Evolutionary conservation across 2,888 invertebrate genomes (phyloP), one percentile per base, ranked within the genome.

Genomic region (Seira sanloemensis): DNA sequence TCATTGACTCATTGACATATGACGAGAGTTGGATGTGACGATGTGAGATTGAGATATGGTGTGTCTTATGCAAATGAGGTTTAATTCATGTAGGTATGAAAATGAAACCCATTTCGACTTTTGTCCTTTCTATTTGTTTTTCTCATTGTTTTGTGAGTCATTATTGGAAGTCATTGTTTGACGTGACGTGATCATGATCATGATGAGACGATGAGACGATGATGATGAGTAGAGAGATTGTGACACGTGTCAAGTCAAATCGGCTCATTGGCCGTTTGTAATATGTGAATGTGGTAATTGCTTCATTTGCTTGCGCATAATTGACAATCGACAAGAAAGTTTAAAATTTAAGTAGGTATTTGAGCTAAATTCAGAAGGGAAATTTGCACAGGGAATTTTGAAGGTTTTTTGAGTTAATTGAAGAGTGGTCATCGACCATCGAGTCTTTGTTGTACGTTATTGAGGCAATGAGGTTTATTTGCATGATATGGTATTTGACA

Each of bases 171-270:
- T 50, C 50, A 50, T 50, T 50, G 12, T 16, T n/a, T n/a, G 1
- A 7, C n/a, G 16, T n/a, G 1, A 7, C n/a, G 16, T 16, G n/a
- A 50, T 50, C n/a, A 50, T 50, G 16, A 50, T 16, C 12, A 7
- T 7, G 50, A 2, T 18, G 50, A 50, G 50, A 18, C n/a, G 50
- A 37, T 16, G 50, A 1, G 16, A 16, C n/a, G 50, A 50, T 50
- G n/a, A 7, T 50, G 50, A 50, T 12, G 16, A 2, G 50, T n/a
- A n/a, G 50, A n/a, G 50, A 50, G 50, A 50, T 7, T 7, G 50
- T 50, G 50, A 50, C 50, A 50, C 50, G 50, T 50, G 50, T 50
- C 50, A 18, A n/a, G 50, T 50, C 50, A 50, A 50, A 50, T n/a
- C 2, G 50, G 50, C n/a, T 50, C 50, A 50, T 50, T 50, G 50